Conservation (phyloP, 2,113 vertebrate genomes). For the Percina caprodes region DNA sequence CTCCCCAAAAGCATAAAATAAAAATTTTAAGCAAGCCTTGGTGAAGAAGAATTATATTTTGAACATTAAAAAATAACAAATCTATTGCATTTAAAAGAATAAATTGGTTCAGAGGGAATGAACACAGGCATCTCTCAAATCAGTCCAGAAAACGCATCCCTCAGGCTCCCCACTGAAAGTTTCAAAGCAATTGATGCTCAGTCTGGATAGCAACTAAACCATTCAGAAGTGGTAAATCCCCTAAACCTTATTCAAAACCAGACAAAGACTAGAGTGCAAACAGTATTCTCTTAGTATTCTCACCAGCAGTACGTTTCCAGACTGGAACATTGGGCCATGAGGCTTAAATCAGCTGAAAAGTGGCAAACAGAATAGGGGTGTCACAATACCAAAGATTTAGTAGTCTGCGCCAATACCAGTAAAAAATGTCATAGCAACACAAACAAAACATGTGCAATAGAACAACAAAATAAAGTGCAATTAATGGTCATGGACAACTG, state of each 20-base stretch:
- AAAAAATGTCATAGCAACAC: too few species aligned
- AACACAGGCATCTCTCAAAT: neutral
- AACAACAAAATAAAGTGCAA: too few species aligned
- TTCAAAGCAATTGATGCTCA: constrained; percentile 2
- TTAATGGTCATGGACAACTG: too few species aligned
- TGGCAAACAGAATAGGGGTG: constrained; percentile 29
- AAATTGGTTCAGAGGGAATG: neutral
- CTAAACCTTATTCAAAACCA: constrained; percentile 61
- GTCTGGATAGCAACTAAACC: constrained; percentile 24
- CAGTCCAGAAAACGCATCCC: constrained; percentile 2
- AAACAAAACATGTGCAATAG: too few species aligned
- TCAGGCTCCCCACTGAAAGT: constrained; percentile 7
- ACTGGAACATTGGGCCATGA: constrained; percentile 63
- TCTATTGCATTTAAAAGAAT: neutral
- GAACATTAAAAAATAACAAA: neutral
- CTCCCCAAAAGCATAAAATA: neutral
- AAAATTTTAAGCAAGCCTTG: neutral
- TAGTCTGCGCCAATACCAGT: too few species aligned
- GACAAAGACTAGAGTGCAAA: constrained; percentile 40
- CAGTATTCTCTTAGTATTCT: constrained; percentile 12
- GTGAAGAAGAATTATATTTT: neutral
- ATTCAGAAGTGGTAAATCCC: constrained; percentile 59
- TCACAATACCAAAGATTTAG: too few species aligned
- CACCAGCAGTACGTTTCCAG: constrained; percentile 40
- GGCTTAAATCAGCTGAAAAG: constrained; percentile 57